Evolutionary conservation across 2,797 vertebrate genomes (phyloP).

Genomic region (Tarsius wallacei): DNA sequence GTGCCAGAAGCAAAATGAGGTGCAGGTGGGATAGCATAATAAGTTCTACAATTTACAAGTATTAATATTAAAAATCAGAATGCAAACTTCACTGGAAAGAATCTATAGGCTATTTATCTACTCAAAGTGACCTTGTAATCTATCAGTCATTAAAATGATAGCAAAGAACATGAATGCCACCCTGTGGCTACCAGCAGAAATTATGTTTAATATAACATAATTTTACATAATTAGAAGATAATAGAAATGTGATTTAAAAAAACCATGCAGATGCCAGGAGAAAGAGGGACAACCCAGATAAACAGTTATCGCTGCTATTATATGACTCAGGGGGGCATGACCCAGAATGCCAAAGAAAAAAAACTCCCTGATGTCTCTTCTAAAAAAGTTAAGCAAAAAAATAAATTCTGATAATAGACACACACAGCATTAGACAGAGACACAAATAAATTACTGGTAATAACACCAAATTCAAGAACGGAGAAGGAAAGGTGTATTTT

Average conservation of each 20-base stretch:
- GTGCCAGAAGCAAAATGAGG: conserved; percentile 79
- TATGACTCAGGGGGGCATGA: conserved; percentile 2
- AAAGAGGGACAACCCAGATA: conserved; percentile 51
- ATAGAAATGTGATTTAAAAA: conserved; percentile 81
- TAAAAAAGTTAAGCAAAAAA: conserved; percentile 30
- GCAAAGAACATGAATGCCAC: conserved; percentile 92
- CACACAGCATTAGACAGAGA: conserved; percentile 59
- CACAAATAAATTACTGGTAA: not conserved
- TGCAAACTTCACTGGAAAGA: conserved; percentile 80
- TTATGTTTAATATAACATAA: conserved; percentile 79
- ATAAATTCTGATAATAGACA: not conserved
- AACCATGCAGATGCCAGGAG: conserved; percentile 62
- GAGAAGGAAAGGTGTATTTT: not conserved
- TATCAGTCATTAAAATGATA: conserved; percentile 88
- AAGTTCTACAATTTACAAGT: conserved; percentile 79
- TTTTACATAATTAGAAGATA: conserved; percentile 87
- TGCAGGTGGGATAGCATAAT: conserved; percentile 72
- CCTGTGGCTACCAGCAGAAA: conserved; percentile 90
- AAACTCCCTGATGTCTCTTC: not conserved
- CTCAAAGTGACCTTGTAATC: conserved; percentile 91
- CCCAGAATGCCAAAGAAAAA: conserved; percentile 13
- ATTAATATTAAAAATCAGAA: conserved; percentile 82
- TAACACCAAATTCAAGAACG: not conserved
- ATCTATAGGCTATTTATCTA: conserved; percentile 83
- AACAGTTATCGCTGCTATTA: conserved; percentile 59